These are phyloP conservation scores for Meriones psammophilus DNA, from an alignment of 2,797 vertebrate species.

Conservation along the genomic window DNA sequence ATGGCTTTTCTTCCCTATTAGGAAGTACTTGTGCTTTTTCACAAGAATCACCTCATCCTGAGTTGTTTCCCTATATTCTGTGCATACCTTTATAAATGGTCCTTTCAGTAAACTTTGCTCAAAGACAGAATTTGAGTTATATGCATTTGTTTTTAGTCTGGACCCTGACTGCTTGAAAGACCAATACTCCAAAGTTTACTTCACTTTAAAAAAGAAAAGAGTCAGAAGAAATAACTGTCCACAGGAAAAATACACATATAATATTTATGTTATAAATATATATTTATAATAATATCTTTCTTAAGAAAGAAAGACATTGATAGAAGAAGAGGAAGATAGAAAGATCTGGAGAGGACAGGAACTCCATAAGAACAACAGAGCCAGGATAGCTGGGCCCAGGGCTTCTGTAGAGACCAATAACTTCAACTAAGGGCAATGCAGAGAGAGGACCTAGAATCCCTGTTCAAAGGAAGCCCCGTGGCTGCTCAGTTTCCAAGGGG, in stretches of 20 bases:
- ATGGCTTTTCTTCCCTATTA: not conserved
- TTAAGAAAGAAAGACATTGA: no score
- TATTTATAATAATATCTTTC: no score
- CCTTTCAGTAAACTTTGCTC: not conserved
- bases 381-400: no score
- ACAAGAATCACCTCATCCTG: not conserved
- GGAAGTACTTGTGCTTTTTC: not conserved
- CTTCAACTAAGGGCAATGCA: no score
- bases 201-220: not conserved
- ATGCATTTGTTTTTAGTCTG: not conserved
- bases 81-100: not conserved
- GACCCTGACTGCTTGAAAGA: not conserved
- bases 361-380: no score
- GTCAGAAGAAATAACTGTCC: not conserved
- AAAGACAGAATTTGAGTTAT: conserved; percentile 25
- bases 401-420: no score
- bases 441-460: no score
- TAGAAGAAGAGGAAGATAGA: no score
- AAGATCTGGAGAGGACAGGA: no score
- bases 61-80: not conserved
- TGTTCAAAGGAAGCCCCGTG: no score
- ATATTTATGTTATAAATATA: no score
- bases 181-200: not conserved
- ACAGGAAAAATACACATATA: not conserved
- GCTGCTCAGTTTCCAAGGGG: no score